phyloP scores from a whole-genome alignment of 2,797 vertebrate species.

The Pogoniulus pusillus region DNA sequence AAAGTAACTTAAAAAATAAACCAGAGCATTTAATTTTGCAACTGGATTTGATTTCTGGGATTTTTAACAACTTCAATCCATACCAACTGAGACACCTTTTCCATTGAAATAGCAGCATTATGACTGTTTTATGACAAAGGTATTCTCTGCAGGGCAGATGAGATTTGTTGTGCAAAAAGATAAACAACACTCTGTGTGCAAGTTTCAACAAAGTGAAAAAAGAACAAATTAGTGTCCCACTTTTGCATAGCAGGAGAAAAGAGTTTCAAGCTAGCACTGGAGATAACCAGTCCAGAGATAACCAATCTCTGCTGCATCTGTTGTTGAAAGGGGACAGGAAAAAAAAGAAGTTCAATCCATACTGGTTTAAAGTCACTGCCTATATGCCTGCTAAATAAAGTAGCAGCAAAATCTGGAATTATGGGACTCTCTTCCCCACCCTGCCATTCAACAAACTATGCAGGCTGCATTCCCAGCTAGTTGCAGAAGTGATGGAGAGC shows the following conservation, averaged over 20 bases:
- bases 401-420: neutral
- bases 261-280: neutral
- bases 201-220: neutral
- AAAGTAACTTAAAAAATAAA: neutral
- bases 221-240: neutral
- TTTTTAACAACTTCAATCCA: no score
- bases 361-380: neutral
- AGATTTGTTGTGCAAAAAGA: neutral
- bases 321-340: neutral
- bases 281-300: neutral
- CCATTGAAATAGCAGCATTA: neutral
- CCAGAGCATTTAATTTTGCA: neutral
- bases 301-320: neutral
- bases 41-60: neutral
- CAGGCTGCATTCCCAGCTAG: neutral
- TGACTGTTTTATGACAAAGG: neutral
- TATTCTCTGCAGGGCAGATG: neutral
- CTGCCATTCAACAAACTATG: neutral
- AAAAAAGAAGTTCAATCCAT: neutral
- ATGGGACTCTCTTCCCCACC: neutral
- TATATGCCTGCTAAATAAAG: neutral
- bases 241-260: neutral
- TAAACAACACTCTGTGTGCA: neutral
- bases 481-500: neutral
- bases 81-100: neutral